Evolutionary conservation across 2,888 invertebrate species (phyloP).

Genomic region (Ormyrus labotus): DNA sequence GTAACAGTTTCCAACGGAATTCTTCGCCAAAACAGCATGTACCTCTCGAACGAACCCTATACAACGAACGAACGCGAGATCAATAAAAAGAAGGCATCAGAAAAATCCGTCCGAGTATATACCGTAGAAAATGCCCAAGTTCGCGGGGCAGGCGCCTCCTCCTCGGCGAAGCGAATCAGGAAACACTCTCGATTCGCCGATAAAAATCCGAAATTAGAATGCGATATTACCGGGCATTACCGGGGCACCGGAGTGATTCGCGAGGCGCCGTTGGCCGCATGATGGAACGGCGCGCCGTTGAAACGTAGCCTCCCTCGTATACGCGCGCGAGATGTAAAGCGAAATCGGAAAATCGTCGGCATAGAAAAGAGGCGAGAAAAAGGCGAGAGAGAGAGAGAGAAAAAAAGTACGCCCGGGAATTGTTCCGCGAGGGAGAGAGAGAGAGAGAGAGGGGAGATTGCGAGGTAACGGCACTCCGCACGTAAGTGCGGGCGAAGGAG

Average conservation of each 20-base stretch:
- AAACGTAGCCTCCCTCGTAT: no score
- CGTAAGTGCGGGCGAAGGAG: constrained; percentile 36
- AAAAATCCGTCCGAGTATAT: not conserved
- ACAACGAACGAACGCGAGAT: constrained; percentile 22
- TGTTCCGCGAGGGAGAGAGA: constrained; percentile 29
- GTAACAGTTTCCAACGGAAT: no score
- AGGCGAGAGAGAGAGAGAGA: constrained; percentile 4
- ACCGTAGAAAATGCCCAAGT: constrained; percentile 23
- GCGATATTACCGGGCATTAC: constrained; percentile 48
- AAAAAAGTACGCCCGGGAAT: constrained; percentile 16
- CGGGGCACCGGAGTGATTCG: constrained; percentile 44
- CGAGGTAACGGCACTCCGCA: constrained; percentile 35
- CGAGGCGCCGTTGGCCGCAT: constrained; percentile 5
- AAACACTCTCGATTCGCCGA: constrained; percentile 27
- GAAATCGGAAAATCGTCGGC: constrained; percentile 33
- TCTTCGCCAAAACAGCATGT: no score
- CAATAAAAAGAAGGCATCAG: constrained; percentile 8
- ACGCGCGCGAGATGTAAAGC: constrained; percentile 2
- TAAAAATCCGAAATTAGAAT: constrained; percentile 52
- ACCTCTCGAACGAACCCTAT: not conserved
- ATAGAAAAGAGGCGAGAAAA: not conserved
- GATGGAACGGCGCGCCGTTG: not conserved
- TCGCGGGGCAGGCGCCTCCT: not conserved
- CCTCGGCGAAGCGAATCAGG: constrained; percentile 30
- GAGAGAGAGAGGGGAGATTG: constrained; percentile 16